These are phyloP conservation scores for Gambelia wislizenii DNA, from an alignment of 2,797 vertebrate genomes.

Conservation along the genomic window DNA sequence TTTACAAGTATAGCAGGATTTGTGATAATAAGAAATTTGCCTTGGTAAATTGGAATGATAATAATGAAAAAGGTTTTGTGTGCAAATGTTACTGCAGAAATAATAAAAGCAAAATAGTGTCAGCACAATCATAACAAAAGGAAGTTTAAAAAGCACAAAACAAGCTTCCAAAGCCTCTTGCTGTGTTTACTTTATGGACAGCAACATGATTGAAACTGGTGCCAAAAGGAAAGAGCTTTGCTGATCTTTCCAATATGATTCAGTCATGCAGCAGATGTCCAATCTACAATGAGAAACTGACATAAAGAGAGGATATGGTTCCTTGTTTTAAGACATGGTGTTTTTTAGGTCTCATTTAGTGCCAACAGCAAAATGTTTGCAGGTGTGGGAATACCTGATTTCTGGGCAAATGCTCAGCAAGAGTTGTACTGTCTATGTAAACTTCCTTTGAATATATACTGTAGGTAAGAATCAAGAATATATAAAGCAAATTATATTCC, in stretches of 20 bases:
- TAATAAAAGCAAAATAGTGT: not conserved
- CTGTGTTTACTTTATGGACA: constrained; percentile 9
- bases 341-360: not conserved
- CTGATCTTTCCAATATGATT: constrained; percentile 11
- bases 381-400: not conserved
- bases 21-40: not conserved
- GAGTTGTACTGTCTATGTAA: not conserved
- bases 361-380: not conserved
- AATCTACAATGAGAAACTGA: not conserved
- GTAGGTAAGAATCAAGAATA: not conserved
- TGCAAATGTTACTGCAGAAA: not conserved
- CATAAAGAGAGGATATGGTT: not conserved
- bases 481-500: not conserved
- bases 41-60: not conserved
- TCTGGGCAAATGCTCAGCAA: not conserved
- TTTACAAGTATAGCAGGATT: not conserved
- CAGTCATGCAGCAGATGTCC: not conserved
- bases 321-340: not conserved
- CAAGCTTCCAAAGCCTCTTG: not conserved
- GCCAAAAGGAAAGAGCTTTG: not conserved
- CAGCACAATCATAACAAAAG: not conserved
- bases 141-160: not conserved
- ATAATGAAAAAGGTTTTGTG: not conserved
- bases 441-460: not conserved
- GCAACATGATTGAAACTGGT: not conserved